Evolutionary conservation across 2,888 invertebrate genomes (phyloP), one percentile per base, ranked within the genome.

Genomic region (Nysson spinosus): DNA sequence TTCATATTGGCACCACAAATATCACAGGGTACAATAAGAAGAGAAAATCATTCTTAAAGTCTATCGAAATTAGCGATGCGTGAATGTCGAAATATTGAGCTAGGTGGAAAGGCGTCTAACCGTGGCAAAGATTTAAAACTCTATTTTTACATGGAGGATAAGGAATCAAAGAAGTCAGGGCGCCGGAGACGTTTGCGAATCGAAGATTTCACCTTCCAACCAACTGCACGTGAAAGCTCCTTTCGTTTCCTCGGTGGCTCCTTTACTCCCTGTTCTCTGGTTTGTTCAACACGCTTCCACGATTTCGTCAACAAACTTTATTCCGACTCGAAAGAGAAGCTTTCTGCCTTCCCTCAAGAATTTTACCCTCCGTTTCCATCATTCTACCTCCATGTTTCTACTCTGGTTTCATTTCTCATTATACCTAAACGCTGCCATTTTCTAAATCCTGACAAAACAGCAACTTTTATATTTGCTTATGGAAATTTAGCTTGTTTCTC

Each of bases 201-300:
- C 71, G 62, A 68, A 26, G 55, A 63, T 40, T 67, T 54, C 43
- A 64, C 63, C 60, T 67, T 64, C 64, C 47, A 56, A 40, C 55
- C 49, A 61, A 69, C 57, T 58, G 63, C 62, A 66, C 57, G 46
- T 50, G 28, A 57, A 71, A 68, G 65, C 70, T 60, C 55, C 65
- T 65, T 69, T 63, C 35, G 50, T 32, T 43, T 17, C 30, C 32
- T 16, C 24, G 54, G 20, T 42, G 20, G 35, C 47, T 28, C 44
- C 39, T 14, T 40, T 26, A 49, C 24, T n/a, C 37, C 35, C 12
- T 26, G 44, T 51, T 58, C 44, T 49, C 52, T 42, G 37, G 14
- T 39, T 32, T 47, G 56, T 32, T 34, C 22, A n/a, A 16, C 17
- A n/a, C 22, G 32, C 34, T 17, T 16, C 11, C 49, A 11, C 44